Conservation (phyloP, 2,113 vertebrate genomes). For the Microcebus jonahi region DNA sequence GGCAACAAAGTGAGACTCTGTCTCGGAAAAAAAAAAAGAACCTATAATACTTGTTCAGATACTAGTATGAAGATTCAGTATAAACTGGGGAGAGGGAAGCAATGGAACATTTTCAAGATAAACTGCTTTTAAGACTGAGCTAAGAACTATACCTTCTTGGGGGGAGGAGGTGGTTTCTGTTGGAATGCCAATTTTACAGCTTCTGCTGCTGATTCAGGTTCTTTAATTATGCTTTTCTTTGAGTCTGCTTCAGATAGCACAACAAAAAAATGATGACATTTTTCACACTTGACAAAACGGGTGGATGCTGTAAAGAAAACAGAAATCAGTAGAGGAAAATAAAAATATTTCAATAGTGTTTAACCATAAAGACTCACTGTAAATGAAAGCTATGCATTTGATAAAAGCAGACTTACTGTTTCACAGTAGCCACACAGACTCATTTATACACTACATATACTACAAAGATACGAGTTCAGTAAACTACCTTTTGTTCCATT, state of each 20-base stretch:
- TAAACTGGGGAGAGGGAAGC: background rate
- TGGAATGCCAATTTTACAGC: constrained; percentile 96
- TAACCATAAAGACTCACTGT: background rate
- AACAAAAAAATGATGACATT: constrained; percentile 99
- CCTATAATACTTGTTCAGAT: constrained; percentile 1
- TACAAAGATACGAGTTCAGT: background rate
- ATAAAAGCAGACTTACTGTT: background rate
- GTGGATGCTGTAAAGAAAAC: constrained; percentile 90
- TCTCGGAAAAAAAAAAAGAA: background rate
- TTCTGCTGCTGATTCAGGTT: constrained; percentile 95
- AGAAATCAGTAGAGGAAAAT: constrained; percentile 28
- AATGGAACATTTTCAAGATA: constrained; percentile 11
- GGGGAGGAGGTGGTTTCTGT: constrained; percentile 97
- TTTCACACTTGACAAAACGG: constrained; percentile 98
- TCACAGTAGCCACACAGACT: background rate
- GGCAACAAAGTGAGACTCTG: too few species aligned
- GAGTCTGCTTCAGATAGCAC: constrained; percentile 97
- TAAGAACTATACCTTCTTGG: constrained; percentile 92
- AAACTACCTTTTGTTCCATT: constrained; percentile 32
- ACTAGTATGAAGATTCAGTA: background rate
- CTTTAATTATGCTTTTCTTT: constrained; percentile 96
- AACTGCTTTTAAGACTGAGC: background rate
- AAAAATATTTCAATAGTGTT: constrained; percentile 27
- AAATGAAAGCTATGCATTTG: constrained; percentile 36
- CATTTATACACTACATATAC: background rate